A percentile compares a stretch with the other conserved stretches of the same genome.
phyloP scores from a whole-genome alignment of 2,113 vertebrate genomes.

The Catharus fuscescens region DNA sequence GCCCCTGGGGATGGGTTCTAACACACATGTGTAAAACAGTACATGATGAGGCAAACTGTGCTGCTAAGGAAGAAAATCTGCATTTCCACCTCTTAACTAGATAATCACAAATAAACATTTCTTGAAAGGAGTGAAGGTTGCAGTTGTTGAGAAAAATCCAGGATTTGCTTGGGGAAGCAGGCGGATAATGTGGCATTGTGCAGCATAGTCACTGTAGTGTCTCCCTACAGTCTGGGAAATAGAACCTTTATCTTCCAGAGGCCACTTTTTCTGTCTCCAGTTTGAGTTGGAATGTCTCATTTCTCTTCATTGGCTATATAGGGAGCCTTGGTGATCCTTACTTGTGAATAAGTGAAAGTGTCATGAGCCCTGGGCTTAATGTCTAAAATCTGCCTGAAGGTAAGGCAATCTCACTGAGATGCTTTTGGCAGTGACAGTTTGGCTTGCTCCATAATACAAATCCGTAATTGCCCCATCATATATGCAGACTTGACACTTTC shows the following conservation, averaged over 20 bases:
- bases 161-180: not conserved
- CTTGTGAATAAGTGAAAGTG: not conserved
- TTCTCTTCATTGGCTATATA: not conserved
- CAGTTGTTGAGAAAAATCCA: not conserved
- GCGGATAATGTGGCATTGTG: not conserved
- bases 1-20: not conserved
- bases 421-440: not conserved
- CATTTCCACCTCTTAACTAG: not conserved
- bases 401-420: not conserved
- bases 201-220: not conserved
- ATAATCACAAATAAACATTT: not conserved
- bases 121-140: not conserved
- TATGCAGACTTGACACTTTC: not conserved
- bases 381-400: not conserved
- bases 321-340: not conserved
- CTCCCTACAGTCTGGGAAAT: not conserved
- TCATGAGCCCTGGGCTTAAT: not conserved
- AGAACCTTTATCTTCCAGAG: not conserved
- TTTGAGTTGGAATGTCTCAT: not conserved
- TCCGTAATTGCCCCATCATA: not conserved
- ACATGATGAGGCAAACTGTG: not conserved
- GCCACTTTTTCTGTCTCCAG: not conserved
- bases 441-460: not conserved
- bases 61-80: not conserved
- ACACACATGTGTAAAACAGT: not conserved